phyloP scores from a whole-genome alignment of 2,888 invertebrate genomes.

The Calameuta idolon region DNA sequence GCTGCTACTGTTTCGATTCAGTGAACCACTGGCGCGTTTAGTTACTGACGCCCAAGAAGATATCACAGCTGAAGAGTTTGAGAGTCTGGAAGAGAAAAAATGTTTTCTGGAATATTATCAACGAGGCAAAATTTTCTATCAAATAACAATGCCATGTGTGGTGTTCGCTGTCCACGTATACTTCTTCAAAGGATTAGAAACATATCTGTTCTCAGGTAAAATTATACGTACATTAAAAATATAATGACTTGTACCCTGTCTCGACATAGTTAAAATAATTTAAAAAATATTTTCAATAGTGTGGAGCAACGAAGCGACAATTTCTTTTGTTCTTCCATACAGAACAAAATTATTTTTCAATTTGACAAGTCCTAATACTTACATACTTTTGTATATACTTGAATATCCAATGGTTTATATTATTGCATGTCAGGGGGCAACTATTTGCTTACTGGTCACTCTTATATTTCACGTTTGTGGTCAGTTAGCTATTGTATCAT shows the following conservation, averaged over 20 bases:
- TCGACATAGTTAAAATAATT: not conserved
- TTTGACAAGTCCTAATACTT: conserved; percentile 17
- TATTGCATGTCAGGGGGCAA: conserved; percentile 24
- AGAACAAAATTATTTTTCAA: conserved; percentile 27
- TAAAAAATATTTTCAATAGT: not conserved
- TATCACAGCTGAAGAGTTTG: conserved; percentile 22
- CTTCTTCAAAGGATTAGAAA: conserved; percentile 30
- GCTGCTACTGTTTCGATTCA: conserved; percentile 32
- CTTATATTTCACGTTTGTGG: conserved; percentile 36
- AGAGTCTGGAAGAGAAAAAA: conserved; percentile 25
- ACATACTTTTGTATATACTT: conserved; percentile 30
- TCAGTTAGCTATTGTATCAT: conserved; percentile 32
- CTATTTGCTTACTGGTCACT: conserved; percentile 32
- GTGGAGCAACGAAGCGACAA: conserved; percentile 16
- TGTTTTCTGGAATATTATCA: conserved; percentile 31
- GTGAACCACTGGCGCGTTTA: conserved; percentile 21
- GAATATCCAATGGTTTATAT: conserved; percentile 30
- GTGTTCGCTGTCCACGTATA: conserved; percentile 19
- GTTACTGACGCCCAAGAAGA: conserved; percentile 21
- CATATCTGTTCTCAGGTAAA: conserved; percentile 16
- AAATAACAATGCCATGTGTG: conserved; percentile 18
- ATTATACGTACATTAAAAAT: not conserved
- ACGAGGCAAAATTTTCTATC: conserved; percentile 23
- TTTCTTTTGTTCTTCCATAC: conserved; percentile 21
- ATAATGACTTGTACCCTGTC: not conserved